These are phyloP conservation scores for Ormyrus labotus DNA, from an alignment of 2,888 invertebrate genomes.

Conservation along the genomic window DNA sequence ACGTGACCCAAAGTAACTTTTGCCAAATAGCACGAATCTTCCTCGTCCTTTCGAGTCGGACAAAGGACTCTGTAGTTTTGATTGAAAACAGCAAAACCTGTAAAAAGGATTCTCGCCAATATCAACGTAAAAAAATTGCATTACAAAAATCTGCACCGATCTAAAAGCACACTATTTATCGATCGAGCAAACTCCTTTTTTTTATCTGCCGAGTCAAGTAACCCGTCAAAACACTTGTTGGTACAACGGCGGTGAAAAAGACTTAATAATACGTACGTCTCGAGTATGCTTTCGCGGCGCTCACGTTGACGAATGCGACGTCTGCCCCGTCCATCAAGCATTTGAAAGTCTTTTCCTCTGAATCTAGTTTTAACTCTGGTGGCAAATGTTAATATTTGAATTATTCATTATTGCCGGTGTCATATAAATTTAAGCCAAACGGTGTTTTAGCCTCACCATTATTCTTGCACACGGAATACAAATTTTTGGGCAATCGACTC, in stretches of 20 bases:
- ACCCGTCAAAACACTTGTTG: no score
- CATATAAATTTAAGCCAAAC: neutral
- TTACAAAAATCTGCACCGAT: no score
- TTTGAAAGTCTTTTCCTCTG: slow-evolving; percentile 63
- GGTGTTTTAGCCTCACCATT: neutral
- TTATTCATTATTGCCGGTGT: neutral
- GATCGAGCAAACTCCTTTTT: no score
- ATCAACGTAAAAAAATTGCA: no score
- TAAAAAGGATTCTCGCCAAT: neutral
- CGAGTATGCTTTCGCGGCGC: slow-evolving; percentile 76
- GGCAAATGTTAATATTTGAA: neutral
- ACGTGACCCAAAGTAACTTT: slow-evolving; percentile 32
- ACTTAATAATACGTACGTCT: slow-evolving; percentile 74
- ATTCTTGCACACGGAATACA: slow-evolving; percentile 53
- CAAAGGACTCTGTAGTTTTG: slow-evolving; percentile 24
- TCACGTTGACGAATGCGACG: slow-evolving; percentile 86
- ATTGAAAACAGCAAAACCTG: slow-evolving; percentile 28
- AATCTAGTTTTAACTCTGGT: neutral
- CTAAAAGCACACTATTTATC: no score
- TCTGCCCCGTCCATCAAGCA: slow-evolving; percentile 85
- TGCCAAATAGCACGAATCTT: slow-evolving; percentile 22
- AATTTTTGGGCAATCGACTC: slow-evolving; percentile 51
- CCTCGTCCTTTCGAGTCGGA: neutral
- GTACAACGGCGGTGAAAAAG: neutral
- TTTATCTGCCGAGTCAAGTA: no score